Conservation (phyloP, 2,113 vertebrate species). For the Melanostigma gelatinosum region DNA sequence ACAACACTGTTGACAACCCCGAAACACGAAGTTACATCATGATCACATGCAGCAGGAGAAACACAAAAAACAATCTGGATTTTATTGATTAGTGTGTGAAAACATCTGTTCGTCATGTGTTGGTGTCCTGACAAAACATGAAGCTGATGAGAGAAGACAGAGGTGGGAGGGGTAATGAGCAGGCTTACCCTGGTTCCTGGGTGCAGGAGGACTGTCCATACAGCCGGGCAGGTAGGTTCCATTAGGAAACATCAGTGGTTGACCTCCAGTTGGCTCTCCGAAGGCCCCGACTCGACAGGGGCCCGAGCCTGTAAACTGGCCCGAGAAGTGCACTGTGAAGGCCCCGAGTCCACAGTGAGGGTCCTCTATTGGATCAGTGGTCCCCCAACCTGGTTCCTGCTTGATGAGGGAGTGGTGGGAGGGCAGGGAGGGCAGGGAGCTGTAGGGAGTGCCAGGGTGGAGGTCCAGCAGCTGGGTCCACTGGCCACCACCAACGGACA, state of each 20-base stretch:
- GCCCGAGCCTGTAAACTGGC: slow-evolving; percentile 93
- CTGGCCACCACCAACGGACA: slow-evolving; percentile 90
- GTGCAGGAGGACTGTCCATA: slow-evolving; percentile 88
- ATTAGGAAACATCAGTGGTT: slow-evolving; percentile 91
- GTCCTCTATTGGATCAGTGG: slow-evolving; percentile 90
- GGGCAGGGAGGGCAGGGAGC: slow-evolving; percentile 89
- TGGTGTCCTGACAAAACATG: neutral
- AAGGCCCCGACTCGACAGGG: slow-evolving; percentile 92
- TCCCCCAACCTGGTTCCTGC: slow-evolving; percentile 94
- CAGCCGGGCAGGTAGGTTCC: slow-evolving; percentile 91
- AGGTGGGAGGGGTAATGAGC: neutral
- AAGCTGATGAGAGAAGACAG: neutral
- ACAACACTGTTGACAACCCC: slow-evolving; percentile 47
- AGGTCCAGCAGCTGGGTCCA: slow-evolving; percentile 97
- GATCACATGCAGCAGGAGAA: neutral
- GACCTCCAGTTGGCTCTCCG: slow-evolving; percentile 83
- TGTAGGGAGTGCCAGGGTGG: slow-evolving; percentile 87
- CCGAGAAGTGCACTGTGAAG: slow-evolving; percentile 97
- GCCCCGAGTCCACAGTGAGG: slow-evolving; percentile 92
- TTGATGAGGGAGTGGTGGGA: slow-evolving; percentile 96
- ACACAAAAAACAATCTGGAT: neutral
- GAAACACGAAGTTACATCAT: slow-evolving; percentile 15
- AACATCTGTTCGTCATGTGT: neutral
- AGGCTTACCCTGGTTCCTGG: slow-evolving; percentile 91
- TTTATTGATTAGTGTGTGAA: neutral